phyloP scores from a whole-genome alignment of 1,140 invertebrate genomes.

The Polyergus mexicanus region DNA sequence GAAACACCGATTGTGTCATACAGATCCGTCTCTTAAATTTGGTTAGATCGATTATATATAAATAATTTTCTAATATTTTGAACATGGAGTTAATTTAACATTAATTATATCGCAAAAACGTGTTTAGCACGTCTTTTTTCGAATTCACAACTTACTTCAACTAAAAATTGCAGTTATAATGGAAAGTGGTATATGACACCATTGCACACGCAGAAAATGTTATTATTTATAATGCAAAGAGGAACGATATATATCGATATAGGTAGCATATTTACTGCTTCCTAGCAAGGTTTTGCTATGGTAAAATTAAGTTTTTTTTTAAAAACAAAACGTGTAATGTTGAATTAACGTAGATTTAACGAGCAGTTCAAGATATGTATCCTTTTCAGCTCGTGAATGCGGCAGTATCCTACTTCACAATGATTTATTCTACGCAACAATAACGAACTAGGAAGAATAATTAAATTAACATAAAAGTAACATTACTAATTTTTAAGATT shows the following conservation, averaged over 20 bases:
- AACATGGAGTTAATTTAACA: not conserved
- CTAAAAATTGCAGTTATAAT: conserved; percentile 33
- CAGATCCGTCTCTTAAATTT: not conserved
- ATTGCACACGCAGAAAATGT: conserved; percentile 30
- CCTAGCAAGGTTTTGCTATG: conserved; percentile 41
- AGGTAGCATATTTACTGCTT: conserved; percentile 3
- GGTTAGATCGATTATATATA: not conserved
- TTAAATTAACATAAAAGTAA: not conserved
- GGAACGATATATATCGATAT: not conserved
- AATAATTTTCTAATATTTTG: not conserved
- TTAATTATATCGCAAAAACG: conserved; percentile 3
- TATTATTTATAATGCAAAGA: conserved; percentile 52
- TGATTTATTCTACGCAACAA: conserved; percentile 34
- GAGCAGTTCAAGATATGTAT: too few species aligned
- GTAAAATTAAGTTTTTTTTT: conserved; percentile 26
- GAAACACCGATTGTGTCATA: not conserved
- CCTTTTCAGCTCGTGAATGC: conserved; percentile 20
- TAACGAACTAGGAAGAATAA: not conserved
- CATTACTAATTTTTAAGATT: not conserved
- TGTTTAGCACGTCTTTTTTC: not conserved
- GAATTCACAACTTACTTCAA: not conserved
- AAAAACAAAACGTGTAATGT: not conserved
- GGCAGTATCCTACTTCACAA: conserved; percentile 31
- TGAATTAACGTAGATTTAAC: too few species aligned
- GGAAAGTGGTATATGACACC: conserved; percentile 35